Percentiles rank a stretch among this genome's conserved stretches.
phyloP scores from a whole-genome alignment of 2,797 vertebrate species.

The Sphaeramia orbicularis region DNA sequence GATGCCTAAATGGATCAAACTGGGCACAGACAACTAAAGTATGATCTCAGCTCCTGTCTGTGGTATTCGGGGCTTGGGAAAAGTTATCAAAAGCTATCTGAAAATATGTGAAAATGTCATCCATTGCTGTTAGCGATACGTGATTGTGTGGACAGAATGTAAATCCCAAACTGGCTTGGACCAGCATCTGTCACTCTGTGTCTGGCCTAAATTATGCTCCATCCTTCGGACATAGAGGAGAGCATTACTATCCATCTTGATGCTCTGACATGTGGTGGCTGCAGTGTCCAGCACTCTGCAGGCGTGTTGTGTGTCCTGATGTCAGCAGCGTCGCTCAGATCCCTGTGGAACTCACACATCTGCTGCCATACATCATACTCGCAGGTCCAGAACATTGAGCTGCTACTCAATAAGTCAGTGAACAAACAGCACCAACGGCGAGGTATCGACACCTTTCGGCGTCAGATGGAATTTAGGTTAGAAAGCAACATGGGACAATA shows the following conservation, averaged over 20 bases:
- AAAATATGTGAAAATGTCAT: slow-evolving; percentile 3
- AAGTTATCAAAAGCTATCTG: slow-evolving; percentile 9
- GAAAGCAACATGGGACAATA: slow-evolving; percentile 28
- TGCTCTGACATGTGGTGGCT: slow-evolving; percentile 41
- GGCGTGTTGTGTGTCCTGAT: slow-evolving; percentile 19
- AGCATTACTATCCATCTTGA: slow-evolving; percentile 70
- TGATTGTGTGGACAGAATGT: slow-evolving; percentile 18
- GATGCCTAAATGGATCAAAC: too few relatives aligned
- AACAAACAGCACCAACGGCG: slow-evolving; percentile 27
- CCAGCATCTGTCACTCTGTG: slow-evolving; percentile 48
- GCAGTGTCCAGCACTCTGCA: slow-evolving; percentile 18
- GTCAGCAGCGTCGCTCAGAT: slow-evolving; percentile 39
- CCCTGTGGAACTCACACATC: slow-evolving; percentile 34
- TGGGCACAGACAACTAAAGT: too few relatives aligned
- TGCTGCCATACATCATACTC: slow-evolving; percentile 55
- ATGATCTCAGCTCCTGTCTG: too few relatives aligned
- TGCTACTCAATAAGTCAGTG: slow-evolving; percentile 61
- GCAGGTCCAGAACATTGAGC: slow-evolving; percentile 54
- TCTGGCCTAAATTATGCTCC: slow-evolving; percentile 70
- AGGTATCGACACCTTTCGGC: slow-evolving; percentile 59
- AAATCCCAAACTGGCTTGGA: slow-evolving; percentile 27
- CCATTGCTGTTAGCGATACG: not conserved
- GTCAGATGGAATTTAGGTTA: slow-evolving; percentile 47
- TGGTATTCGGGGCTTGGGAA: too few relatives aligned
- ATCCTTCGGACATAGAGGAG: slow-evolving; percentile 30